Evolutionary conservation across 2,888 invertebrate genomes (phyloP), one percentile per base, ranked within the genome.

Genomic region (Apantesis nais): DNA sequence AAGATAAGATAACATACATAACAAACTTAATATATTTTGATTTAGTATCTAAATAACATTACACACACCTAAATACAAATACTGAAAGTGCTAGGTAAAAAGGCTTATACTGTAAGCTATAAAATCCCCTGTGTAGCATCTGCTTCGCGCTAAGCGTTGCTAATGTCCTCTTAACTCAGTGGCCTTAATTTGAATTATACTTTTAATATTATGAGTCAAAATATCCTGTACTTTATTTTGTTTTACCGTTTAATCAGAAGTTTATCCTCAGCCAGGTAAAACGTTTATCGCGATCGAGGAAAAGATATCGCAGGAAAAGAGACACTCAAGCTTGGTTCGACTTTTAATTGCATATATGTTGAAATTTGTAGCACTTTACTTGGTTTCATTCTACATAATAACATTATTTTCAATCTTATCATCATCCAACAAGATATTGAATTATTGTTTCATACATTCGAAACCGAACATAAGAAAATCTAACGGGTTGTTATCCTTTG

Each of bases 91-190:
- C 70, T 48, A 25, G n/a, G 61, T 76, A 66, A 70, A 63, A 75
- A 73, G 72, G 62, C 66, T 62, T 55, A 64, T 66, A 71, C 52
- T 55, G 25, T 63, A 8, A 71, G 67, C 62, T 71, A 66, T 66
- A 63, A 70, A 75, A 76, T 74, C 72, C 68, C 67, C 60, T 71
- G 68, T 63, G 75, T 67, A 78, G 71, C 75, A 76, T 74, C 66
- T 76, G 78, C 72, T 75, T 73, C 39, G 60, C 68, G 72, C 70
- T 77, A 75, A 76, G 75, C 68, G 73, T 77, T 69, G 72, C 79
- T 78, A 79, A 85, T 82, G 78, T 82, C 76, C 76, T 77, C 75
- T 77, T 73, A 70, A 79, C 79, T 75, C 70, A 74, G 76, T 79
- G 73, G 75, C 81, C 80, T 77, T 84, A 81, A 84, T 85, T 81